Evolutionary conservation across 2,113 vertebrate genomes (phyloP).

Genomic region (Elachura formosa): DNA sequence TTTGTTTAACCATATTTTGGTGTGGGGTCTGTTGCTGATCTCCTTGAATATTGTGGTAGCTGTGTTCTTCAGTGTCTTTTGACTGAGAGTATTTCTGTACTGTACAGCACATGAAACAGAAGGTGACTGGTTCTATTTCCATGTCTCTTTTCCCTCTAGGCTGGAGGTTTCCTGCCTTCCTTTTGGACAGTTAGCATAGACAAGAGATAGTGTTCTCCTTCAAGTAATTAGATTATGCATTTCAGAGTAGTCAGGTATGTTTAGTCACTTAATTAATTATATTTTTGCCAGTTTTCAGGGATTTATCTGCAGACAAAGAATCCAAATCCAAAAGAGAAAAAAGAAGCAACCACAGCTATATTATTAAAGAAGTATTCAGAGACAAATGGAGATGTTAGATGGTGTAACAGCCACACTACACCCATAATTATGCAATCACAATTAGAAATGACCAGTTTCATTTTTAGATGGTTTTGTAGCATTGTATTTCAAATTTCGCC

Average conservation of each 20-base stretch:
- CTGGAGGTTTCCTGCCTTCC: background rate
- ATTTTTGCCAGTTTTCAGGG: constrained; percentile 1
- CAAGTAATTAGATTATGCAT: background rate
- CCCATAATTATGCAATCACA: background rate
- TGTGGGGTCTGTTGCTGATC: background rate
- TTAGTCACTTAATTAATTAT: constrained; percentile 19
- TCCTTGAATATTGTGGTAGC: background rate
- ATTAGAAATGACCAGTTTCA: background rate
- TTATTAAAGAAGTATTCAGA: background rate
- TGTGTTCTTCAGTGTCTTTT: background rate
- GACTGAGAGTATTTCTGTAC: background rate
- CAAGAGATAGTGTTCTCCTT: background rate
- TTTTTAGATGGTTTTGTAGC: background rate
- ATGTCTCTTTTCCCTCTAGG: background rate
- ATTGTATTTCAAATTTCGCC: background rate
- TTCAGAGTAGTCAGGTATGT: background rate
- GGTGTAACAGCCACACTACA: background rate
- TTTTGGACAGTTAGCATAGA: background rate
- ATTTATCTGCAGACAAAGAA: background rate
- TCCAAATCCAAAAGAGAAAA: background rate
- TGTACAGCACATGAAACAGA: background rate
- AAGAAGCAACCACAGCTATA: background rate
- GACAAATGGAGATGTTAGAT: background rate
- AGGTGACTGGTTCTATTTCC: background rate
- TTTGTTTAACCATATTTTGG: background rate